Evolutionary conservation across 2,888 invertebrate genomes (phyloP).

Genomic region (Andrena trimmerana): DNA sequence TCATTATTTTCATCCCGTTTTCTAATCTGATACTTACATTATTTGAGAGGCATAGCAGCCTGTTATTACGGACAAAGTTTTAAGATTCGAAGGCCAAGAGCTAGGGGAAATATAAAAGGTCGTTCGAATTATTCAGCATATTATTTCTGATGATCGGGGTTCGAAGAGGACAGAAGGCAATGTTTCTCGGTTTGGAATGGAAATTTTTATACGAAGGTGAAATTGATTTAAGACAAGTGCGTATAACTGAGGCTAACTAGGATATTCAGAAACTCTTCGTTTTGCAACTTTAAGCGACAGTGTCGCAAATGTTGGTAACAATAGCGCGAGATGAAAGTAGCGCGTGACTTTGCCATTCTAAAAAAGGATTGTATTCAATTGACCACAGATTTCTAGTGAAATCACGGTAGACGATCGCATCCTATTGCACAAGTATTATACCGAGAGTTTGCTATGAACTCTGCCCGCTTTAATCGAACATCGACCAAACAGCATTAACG

Average conservation of each 20-base stretch:
- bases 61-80: background rate
- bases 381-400: slow-evolving; percentile 20
- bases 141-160: too few relatives aligned
- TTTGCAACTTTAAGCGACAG: background rate
- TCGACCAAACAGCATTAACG: background rate
- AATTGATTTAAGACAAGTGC: background rate
- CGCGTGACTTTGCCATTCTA: background rate
- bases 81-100: background rate
- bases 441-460: background rate
- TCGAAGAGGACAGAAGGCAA: too few relatives aligned
- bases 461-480: background rate
- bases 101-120: background rate
- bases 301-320: background rate
- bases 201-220: background rate
- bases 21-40: background rate
- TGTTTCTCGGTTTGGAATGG: background rate
- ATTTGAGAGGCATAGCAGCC: background rate
- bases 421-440: slow-evolving; percentile 3
- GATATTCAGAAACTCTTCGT: too few relatives aligned
- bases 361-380: background rate
- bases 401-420: slow-evolving; percentile 7
- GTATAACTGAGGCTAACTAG: too few relatives aligned
- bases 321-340: background rate
- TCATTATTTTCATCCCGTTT: slow-evolving; percentile 44
- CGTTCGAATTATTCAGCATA: background rate